Conservation (phyloP, 2,797 vertebrate genomes). For the Hyperoplus lanceolatus region DNA sequence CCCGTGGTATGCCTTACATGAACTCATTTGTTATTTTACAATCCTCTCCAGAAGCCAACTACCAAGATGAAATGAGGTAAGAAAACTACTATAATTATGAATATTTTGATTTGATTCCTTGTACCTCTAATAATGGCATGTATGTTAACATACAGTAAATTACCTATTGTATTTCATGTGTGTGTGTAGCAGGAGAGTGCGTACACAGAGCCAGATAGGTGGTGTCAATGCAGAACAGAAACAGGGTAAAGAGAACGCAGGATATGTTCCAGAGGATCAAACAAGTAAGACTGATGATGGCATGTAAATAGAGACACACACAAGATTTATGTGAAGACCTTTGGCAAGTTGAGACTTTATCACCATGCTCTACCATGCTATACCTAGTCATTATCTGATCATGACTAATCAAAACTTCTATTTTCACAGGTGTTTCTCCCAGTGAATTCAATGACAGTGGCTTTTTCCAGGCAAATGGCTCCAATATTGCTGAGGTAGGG, state of each 20-base stretch:
- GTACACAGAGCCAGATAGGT: conserved; percentile 62
- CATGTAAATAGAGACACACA: neutral
- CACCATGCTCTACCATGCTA: no score
- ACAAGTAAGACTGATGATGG: conserved; percentile 45
- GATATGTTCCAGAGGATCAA: conserved; percentile 61
- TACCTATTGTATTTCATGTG: neutral
- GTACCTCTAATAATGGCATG: neutral
- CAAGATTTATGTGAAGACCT: neutral
- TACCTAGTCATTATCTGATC: neutral
- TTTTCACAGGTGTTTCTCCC: conserved; percentile 47
- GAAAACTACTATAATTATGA: neutral
- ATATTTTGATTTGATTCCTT: neutral
- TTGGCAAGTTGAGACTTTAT: neutral
- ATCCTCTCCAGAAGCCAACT: conserved; percentile 73
- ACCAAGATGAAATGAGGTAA: conserved; percentile 80
- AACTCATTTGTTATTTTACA: neutral
- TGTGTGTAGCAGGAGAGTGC: conserved; percentile 65
- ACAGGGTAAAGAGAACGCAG: conserved; percentile 62
- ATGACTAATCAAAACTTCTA: neutral
- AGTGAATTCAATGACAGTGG: conserved; percentile 45
- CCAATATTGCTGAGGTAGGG: conserved; percentile 53
- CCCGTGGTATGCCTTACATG: neutral
- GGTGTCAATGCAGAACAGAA: conserved; percentile 1
- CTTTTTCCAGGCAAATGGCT: conserved; percentile 29
- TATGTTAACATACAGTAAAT: neutral